Evolutionary conservation across 1,140 invertebrate genomes (phyloP).

Genomic region (Halotydeus destructor): DNA sequence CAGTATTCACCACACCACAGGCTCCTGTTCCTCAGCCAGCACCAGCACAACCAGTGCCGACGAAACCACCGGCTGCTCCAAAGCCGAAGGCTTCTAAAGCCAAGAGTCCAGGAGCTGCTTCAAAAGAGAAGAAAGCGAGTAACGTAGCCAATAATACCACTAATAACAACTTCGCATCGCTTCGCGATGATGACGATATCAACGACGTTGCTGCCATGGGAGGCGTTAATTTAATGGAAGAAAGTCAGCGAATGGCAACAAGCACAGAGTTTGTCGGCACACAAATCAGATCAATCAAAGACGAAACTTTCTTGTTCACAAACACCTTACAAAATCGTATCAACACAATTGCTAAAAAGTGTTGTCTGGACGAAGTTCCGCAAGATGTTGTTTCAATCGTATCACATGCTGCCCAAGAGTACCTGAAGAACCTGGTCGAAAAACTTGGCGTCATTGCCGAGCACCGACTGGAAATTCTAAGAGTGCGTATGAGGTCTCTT

Average conservation of each 20-base stretch:
- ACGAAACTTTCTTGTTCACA: conserved; percentile 69
- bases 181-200: conserved; percentile 72
- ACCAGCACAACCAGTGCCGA: conserved; percentile 8
- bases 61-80: conserved; percentile 6
- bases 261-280: conserved; percentile 78
- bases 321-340: conserved; percentile 52
- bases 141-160: too few species aligned
- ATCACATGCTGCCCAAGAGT: conserved; percentile 85
- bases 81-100: conserved; percentile 7
- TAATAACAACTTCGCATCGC: conserved; percentile 10
- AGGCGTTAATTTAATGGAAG: conserved; percentile 91
- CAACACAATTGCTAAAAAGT: conserved; percentile 44
- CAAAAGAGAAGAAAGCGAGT: conserved; percentile 38
- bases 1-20: too few species aligned
- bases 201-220: conserved; percentile 98
- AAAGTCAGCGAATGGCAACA: conserved; percentile 74
- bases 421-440: conserved; percentile 72
- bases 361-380: conserved; percentile 65
- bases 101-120: conserved; percentile 17
- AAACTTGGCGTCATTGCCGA: conserved; percentile 82
- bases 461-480: conserved; percentile 73
- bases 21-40: too few species aligned
- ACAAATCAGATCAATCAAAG: conserved; percentile 84
- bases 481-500: conserved; percentile 31
- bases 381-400: conserved; percentile 71